A percentile compares a stretch with the other conserved stretches of the same genome.
These are phyloP conservation scores for Bradysia coprophila DNA, from an alignment of 1,140 invertebrate genomes.

Conservation along the genomic window DNA sequence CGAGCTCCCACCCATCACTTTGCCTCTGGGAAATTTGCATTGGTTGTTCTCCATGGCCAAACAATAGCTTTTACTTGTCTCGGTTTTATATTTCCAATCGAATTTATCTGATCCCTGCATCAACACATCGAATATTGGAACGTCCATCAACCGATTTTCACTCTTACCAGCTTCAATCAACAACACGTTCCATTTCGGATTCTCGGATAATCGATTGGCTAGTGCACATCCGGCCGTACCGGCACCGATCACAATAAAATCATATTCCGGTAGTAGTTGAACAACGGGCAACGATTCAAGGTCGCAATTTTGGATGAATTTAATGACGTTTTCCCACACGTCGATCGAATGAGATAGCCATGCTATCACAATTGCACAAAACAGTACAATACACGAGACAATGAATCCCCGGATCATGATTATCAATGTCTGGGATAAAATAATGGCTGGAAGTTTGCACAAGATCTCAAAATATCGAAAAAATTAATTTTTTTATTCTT, in stretches of 20 bases:
- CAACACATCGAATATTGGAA: conserved; percentile 40
- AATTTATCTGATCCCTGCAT: conserved; percentile 30
- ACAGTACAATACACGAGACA: neutral
- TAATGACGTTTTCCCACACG: neutral
- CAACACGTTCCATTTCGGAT: conserved; percentile 39
- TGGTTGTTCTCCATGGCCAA: too few species aligned
- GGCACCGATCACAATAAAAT: conserved; percentile 26
- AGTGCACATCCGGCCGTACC: conserved; percentile 37
- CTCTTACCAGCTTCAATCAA: conserved; percentile 44
- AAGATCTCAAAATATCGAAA: too few species aligned
- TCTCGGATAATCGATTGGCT: conserved; percentile 42
- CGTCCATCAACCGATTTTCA: conserved; percentile 45
- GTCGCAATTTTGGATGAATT: neutral
- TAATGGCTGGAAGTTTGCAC: too few species aligned
- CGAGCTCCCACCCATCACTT: conserved; percentile 37
- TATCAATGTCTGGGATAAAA: too few species aligned
- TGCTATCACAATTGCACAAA: neutral
- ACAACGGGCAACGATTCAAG: neutral
- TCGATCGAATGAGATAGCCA: neutral
- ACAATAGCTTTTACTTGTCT: conserved; percentile 24
- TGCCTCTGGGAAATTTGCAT: conserved; percentile 33
- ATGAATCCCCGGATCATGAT: too few species aligned
- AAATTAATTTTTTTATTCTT: too few species aligned
- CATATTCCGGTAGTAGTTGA: conserved; percentile 10
- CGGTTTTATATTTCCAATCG: conserved; percentile 35